Percentiles rank a stretch among this genome's conserved stretches.
Evolutionary conservation across 2,113 vertebrate species (phyloP).

Genomic region (Epinephelus lanceolatus): DNA sequence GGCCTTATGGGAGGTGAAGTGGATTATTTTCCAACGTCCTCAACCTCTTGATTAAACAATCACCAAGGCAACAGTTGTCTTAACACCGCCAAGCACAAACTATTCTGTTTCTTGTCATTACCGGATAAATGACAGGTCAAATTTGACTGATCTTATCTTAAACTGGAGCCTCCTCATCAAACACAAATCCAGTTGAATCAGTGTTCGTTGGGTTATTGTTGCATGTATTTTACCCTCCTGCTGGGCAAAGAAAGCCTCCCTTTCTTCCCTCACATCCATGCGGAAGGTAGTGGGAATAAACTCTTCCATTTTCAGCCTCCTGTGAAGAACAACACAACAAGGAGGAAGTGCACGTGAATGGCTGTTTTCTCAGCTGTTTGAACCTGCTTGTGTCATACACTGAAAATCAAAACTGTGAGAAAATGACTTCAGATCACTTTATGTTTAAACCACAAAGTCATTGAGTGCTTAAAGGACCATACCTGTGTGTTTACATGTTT

Average conservation of each 20-base stretch:
- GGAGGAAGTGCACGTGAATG: not conserved
- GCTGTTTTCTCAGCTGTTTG: not conserved
- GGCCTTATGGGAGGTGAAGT: constrained; percentile 73
- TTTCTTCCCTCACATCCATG: constrained; percentile 88
- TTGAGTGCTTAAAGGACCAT: too few relatives aligned
- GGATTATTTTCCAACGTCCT: constrained; percentile 73
- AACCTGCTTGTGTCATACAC: not conserved
- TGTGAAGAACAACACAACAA: constrained; percentile 54
- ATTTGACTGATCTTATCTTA: constrained; percentile 13
- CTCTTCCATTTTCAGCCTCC: constrained; percentile 88
- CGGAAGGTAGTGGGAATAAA: constrained; percentile 91
- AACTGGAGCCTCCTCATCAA: constrained; percentile 7
- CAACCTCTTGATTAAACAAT: constrained; percentile 69
- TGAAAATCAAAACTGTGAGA: not conserved
- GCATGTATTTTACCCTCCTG: constrained; percentile 82
- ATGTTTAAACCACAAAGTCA: not conserved
- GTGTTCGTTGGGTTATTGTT: constrained; percentile 1
- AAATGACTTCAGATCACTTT: not conserved
- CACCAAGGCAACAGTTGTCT: constrained; percentile 64
- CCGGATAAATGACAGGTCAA: constrained; percentile 13
- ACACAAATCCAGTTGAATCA: constrained; percentile 44
- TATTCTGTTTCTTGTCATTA: constrained; percentile 24
- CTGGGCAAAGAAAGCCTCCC: constrained; percentile 86
- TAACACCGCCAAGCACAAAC: constrained; percentile 39
- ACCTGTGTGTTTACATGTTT: too few relatives aligned